Evolutionary conservation across 2,888 invertebrate species (phyloP).

Genomic region (Andrena bicolor): DNA sequence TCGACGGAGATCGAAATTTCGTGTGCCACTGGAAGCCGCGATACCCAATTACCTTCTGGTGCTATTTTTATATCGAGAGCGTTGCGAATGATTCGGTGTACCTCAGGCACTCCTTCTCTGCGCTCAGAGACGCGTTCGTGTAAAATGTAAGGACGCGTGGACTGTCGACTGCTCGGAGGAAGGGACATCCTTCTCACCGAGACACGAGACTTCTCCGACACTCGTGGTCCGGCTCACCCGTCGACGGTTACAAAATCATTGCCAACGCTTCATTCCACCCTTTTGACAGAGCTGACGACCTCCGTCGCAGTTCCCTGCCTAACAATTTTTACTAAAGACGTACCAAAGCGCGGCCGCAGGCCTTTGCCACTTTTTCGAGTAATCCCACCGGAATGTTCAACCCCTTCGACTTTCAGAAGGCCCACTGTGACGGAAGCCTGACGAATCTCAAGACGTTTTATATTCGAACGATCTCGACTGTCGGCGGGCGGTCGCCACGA

Average conservation of each 20-base stretch:
- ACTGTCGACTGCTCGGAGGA: neutral
- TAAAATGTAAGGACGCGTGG: constrained; percentile 15
- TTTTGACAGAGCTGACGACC: too few relatives aligned
- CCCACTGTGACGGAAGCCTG: neutral
- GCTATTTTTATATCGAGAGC: constrained; percentile 72
- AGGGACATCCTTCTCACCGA: constrained; percentile 23
- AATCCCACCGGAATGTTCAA: too few relatives aligned
- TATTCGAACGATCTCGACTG: neutral
- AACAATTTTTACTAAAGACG: neutral
- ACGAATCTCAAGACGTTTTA: neutral
- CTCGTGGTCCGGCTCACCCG: neutral
- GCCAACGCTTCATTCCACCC: too few relatives aligned
- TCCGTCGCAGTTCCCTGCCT: neutral
- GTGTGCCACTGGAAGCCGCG: constrained; percentile 19
- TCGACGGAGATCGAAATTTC: constrained; percentile 29
- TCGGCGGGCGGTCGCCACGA: neutral
- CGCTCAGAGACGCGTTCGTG: constrained; percentile 30
- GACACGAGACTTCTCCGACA: neutral
- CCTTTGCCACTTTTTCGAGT: too few relatives aligned
- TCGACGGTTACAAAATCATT: neutral
- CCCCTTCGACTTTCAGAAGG: neutral
- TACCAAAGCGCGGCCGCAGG: neutral
- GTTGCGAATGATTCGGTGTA: constrained; percentile 50
- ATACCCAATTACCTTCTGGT: constrained; percentile 54
- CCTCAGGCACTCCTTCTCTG: constrained; percentile 70